phyloP scores from a whole-genome alignment of 2,113 vertebrate genomes.

The Chamaea fasciata region DNA sequence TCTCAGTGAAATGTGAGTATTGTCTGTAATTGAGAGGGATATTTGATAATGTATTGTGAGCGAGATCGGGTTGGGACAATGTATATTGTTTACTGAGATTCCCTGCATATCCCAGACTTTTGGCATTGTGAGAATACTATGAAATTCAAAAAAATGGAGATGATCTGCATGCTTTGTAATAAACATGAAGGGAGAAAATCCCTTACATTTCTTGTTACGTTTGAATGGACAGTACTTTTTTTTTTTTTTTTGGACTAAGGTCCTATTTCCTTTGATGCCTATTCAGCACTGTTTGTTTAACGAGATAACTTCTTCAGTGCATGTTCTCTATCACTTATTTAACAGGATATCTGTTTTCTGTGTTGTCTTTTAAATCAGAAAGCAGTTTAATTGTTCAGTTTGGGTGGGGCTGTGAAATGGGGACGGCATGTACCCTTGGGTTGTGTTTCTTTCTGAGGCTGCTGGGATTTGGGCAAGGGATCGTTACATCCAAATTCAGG shows the following conservation, averaged over 20 bases:
- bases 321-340: background rate
- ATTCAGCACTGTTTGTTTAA: background rate
- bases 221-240: background rate
- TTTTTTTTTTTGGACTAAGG: background rate
- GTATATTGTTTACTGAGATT: background rate
- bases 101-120: background rate
- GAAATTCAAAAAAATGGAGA: background rate
- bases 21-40: background rate
- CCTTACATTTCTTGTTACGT: background rate
- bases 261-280: background rate
- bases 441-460: background rate
- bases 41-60: background rate
- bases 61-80: background rate
- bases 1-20: background rate
- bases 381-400: background rate
- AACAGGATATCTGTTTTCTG: background rate
- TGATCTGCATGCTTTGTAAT: background rate
- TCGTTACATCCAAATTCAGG: background rate
- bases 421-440: background rate
- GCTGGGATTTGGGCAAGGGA: background rate
- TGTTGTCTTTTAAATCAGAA: background rate
- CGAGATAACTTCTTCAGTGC: background rate
- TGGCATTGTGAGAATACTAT: background rate
- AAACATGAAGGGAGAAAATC: background rate
- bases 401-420: background rate